phyloP scores from a whole-genome alignment of 2,888 invertebrate genomes.

The Oasisia sp. region DNA sequence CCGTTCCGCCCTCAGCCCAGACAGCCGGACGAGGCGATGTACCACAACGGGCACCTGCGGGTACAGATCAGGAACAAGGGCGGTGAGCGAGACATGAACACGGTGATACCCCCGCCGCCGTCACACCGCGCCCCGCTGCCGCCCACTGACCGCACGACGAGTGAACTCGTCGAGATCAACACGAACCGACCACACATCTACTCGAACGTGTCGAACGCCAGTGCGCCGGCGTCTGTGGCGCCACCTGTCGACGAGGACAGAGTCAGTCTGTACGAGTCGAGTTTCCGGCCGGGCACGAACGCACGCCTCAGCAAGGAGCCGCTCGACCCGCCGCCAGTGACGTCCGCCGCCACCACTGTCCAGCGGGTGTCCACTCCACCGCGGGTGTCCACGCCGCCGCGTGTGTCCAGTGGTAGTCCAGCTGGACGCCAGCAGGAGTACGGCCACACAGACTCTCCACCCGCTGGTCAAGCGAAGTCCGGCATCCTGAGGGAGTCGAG shows the following conservation, averaged over 20 bases:
- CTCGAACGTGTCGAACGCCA: conserved; percentile 57
- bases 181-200: conserved; percentile 48
- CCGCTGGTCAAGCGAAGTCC: neutral
- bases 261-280: conserved; percentile 70
- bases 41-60: neutral
- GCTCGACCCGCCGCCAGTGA: conserved; percentile 67
- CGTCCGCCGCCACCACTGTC: too few species aligned
- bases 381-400: neutral
- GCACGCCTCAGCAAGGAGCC: conserved; percentile 91
- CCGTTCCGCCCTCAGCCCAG: neutral
- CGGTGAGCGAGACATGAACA: neutral
- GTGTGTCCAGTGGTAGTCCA: neutral
- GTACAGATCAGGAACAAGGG: neutral
- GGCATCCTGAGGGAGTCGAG: neutral
- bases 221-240: conserved; percentile 33
- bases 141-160: conserved; percentile 39
- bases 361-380: neutral
- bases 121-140: conserved; percentile 45
- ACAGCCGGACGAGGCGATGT: neutral
- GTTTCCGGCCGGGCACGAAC: conserved; percentile 87
- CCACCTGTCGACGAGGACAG: conserved; percentile 34
- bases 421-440: neutral
- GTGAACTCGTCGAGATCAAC: conserved; percentile 49
- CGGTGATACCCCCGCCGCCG: conserved; percentile 47
- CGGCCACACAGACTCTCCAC: neutral